Conservation (phyloP, 2,113 vertebrate genomes). For the Platanista minor region DNA sequence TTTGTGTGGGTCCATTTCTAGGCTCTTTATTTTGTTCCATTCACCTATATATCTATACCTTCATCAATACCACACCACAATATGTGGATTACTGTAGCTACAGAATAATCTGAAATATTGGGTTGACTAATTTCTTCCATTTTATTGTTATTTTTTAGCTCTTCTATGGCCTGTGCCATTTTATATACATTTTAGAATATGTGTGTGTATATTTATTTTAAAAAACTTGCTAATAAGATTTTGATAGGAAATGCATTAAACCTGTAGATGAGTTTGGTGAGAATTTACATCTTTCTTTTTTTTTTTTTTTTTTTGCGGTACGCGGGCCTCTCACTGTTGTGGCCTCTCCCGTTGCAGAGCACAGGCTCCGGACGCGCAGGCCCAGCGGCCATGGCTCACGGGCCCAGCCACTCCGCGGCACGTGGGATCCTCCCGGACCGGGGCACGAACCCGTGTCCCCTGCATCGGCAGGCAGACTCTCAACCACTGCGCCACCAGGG, state of each 20-base stretch:
- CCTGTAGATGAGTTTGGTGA: background rate
- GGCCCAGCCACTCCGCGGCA: no score
- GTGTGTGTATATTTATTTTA: background rate
- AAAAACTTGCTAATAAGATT: background rate
- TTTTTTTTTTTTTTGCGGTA: no score
- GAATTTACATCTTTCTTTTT: background rate
- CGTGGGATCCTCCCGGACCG: no score
- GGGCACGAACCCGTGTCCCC: no score
- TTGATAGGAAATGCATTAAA: background rate
- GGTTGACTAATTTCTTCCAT: background rate
- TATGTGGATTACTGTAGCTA: background rate
- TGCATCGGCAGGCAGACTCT: no score
- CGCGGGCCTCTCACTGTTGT: no score
- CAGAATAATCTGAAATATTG: background rate
- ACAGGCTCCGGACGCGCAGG: no score
- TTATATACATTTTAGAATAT: background rate
- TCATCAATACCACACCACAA: background rate
- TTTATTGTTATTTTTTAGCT: background rate
- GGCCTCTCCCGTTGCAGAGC: no score
- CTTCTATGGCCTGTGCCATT: background rate
- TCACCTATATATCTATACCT: background rate
- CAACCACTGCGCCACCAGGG: no score
- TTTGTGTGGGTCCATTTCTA: background rate
- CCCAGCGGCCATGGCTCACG: no score
- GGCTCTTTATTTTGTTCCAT: background rate